Conservation (phyloP, 2,888 invertebrate genomes). For the Asteroscopus sphinx region DNA sequence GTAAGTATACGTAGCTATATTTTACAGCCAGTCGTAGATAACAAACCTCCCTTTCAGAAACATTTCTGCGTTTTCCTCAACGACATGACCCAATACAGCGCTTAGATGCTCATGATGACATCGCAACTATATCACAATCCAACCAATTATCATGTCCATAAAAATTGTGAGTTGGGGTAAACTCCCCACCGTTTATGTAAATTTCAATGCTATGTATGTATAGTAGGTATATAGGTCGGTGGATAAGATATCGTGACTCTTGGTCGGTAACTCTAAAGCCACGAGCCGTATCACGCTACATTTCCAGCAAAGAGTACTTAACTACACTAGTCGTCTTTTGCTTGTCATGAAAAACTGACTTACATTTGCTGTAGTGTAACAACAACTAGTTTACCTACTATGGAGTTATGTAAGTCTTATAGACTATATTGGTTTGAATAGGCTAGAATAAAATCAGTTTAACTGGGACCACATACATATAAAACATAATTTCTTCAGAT, state of each 20-base stretch:
- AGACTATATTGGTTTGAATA: background rate
- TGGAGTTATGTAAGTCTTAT: constrained; percentile 72
- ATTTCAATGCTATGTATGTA: constrained; percentile 58
- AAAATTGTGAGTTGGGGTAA: constrained; percentile 56
- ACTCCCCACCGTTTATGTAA: constrained; percentile 68
- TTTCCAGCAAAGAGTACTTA: constrained; percentile 73
- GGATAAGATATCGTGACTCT: constrained; percentile 84
- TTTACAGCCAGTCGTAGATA: constrained; percentile 24
- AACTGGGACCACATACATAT: background rate
- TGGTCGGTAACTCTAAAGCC: constrained; percentile 75
- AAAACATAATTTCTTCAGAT: constrained; percentile 77
- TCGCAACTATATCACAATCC: constrained; percentile 56
- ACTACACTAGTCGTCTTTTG: constrained; percentile 77
- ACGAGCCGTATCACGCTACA: constrained; percentile 83
- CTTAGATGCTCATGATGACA: constrained; percentile 46
- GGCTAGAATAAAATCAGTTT: background rate
- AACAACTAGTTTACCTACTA: constrained; percentile 39
- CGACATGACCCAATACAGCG: constrained; percentile 17
- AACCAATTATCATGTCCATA: constrained; percentile 62
- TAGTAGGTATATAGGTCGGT: constrained; percentile 57
- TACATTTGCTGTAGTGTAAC: constrained; percentile 46
- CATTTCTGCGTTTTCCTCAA: constrained; percentile 45
- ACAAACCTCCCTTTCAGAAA: constrained; percentile 45
- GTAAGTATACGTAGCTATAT: constrained; percentile 33
- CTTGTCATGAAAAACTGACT: constrained; percentile 76